These are phyloP conservation scores for Drosophila miranda DNA, from an alignment of 1,140 invertebrate species.

Conservation along the genomic window DNA sequence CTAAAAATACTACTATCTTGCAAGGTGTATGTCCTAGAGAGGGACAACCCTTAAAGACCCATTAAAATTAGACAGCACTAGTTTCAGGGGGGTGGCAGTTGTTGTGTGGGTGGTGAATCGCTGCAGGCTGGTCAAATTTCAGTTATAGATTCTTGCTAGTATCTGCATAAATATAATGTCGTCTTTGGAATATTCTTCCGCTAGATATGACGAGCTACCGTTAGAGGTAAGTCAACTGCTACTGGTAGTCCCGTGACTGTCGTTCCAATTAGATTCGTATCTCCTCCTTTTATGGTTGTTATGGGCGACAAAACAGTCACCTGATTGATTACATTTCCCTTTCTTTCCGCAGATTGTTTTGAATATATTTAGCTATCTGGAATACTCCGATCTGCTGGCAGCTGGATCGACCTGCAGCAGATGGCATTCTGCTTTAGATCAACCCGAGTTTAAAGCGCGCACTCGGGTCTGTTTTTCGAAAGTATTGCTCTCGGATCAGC, in stretches of 20 bases:
- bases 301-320: slow-evolving; percentile 49
- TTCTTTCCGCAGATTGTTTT: slow-evolving; percentile 84
- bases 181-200: slow-evolving; percentile 33
- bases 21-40: no score
- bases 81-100: slow-evolving; percentile 6
- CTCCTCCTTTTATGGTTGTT: slow-evolving; percentile 25
- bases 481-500: slow-evolving; percentile 83
- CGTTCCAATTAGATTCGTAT: slow-evolving; percentile 23
- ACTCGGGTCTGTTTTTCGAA: slow-evolving; percentile 84
- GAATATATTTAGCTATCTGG: slow-evolving; percentile 85
- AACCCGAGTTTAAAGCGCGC: slow-evolving; percentile 84
- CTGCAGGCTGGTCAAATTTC: slow-evolving; percentile 23
- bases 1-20: no score
- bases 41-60: not conserved
- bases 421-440: slow-evolving; percentile 85
- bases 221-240: slow-evolving; percentile 65
- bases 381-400: slow-evolving; percentile 84
- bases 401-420: slow-evolving; percentile 85
- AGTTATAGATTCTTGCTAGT: slow-evolving; percentile 11
- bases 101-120: slow-evolving; percentile 31
- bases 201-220: slow-evolving; percentile 72
- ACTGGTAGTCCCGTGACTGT: slow-evolving; percentile 34
- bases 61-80: slow-evolving; percentile 20
- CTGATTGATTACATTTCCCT: slow-evolving; percentile 50
- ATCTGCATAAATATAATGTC: slow-evolving; percentile 44